Evolutionary conservation across 64 coral and sea anemone genomes (phyloP).

Genomic region (Astreopora myriophthalma): DNA sequence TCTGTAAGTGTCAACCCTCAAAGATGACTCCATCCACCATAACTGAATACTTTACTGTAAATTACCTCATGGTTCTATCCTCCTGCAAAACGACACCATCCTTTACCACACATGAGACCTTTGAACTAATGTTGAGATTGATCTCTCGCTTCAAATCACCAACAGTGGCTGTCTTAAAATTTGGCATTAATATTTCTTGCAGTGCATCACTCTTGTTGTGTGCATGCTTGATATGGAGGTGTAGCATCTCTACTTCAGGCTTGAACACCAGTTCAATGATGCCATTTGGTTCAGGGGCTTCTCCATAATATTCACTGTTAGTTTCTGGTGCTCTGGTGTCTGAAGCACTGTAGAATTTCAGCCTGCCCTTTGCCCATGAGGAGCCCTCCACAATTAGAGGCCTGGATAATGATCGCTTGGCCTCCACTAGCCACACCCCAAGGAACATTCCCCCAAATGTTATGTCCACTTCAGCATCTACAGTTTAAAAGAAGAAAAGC

Average conservation of each 20-base stretch:
- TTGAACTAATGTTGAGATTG: not conserved
- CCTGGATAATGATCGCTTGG: not conserved
- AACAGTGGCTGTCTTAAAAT: not conserved
- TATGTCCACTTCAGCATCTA: slow-evolving; percentile 55
- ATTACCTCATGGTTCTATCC: slow-evolving; percentile 6
- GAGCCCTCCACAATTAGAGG: not conserved
- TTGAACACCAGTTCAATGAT: slow-evolving; percentile 37
- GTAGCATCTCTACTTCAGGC: not conserved
- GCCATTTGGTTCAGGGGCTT: not conserved
- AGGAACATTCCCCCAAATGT: slow-evolving; percentile 38
- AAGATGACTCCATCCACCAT: no score
- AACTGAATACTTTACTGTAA: not conserved
- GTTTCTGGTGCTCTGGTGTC: not conserved
- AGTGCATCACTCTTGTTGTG: not conserved
- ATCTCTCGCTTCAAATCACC: slow-evolving; percentile 5
- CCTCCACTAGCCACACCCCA: slow-evolving; percentile 17
- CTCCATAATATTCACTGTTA: not conserved
- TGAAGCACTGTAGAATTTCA: not conserved
- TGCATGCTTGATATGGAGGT: not conserved
- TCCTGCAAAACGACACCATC: not conserved
- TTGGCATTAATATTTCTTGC: not conserved
- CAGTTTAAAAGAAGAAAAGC: not conserved
- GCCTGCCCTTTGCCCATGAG: not conserved
- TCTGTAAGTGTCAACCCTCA: no score
- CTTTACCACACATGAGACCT: not conserved